Percentiles rank a stretch among this genome's conserved stretches.
These are phyloP conservation scores for Brachylomia viminalis DNA, from an alignment of 2,888 invertebrate species.

Conservation along the genomic window DNA sequence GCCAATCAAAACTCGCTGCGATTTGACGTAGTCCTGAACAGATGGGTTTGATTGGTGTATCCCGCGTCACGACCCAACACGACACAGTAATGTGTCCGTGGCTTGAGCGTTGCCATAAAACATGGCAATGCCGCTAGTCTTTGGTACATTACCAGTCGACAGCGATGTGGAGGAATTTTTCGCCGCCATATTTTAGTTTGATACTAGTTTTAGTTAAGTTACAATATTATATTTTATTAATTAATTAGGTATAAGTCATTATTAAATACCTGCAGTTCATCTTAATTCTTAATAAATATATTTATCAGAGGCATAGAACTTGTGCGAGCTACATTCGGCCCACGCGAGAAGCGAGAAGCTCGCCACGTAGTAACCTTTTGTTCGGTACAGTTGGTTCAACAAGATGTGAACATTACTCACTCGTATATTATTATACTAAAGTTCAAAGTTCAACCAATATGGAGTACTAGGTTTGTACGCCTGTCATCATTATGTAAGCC, in stretches of 20 bases:
- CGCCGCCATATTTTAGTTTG: background rate
- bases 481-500: background rate
- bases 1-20: too few species aligned
- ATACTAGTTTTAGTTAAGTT: background rate
- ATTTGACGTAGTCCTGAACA: too few species aligned
- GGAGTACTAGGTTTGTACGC: background rate
- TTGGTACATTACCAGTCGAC: background rate
- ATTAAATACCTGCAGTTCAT: too few species aligned
- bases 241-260: background rate
- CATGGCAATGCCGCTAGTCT: background rate
- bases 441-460: conserved; percentile 37
- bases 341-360: conserved; percentile 50
- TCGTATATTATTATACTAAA: conserved; percentile 11
- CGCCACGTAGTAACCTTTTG: conserved; percentile 45
- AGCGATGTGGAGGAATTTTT: background rate
- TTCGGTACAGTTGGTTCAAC: conserved; percentile 49
- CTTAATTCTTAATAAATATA: background rate
- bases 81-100: too few species aligned
- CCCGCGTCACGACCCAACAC: too few species aligned
- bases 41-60: too few species aligned
- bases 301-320: background rate
- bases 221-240: background rate
- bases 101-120: background rate
- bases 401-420: conserved; percentile 40
- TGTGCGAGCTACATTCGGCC: conserved; percentile 22